Evolutionary conservation across 2,888 invertebrate genomes (phyloP).

Genomic region (Leptopilina drosophilae): DNA sequence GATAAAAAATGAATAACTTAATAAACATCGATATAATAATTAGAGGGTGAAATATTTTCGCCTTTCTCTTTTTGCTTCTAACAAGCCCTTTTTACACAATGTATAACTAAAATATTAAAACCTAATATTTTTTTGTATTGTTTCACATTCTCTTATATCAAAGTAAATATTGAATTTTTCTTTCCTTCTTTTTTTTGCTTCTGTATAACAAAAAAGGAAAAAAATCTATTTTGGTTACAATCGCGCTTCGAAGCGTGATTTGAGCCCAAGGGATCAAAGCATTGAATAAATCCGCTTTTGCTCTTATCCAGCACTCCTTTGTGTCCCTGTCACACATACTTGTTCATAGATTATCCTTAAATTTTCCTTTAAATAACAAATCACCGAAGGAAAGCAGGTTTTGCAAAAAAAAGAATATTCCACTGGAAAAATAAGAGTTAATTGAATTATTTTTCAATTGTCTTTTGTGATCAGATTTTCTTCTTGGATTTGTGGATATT

Average conservation of each 20-base stretch:
- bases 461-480: not conserved
- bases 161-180: constrained; percentile 5
- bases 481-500: too few relatives aligned
- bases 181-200: not conserved
- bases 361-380: constrained; percentile 5
- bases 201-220: not conserved
- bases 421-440: too few relatives aligned
- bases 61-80: too few relatives aligned
- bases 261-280: constrained; percentile 13
- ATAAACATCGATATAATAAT: too few relatives aligned
- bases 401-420: too few relatives aligned
- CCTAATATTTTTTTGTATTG: too few relatives aligned
- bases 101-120: too few relatives aligned
- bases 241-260: constrained; percentile 17
- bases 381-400: not conserved
- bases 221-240: constrained; percentile 11
- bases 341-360: constrained; percentile 2
- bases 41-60: too few relatives aligned
- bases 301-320: not conserved
- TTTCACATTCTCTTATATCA: not conserved
- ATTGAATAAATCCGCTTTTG: constrained; percentile 15
- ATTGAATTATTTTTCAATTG: too few relatives aligned
- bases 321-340: not conserved
- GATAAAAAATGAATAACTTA: too few relatives aligned
- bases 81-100: too few relatives aligned